These are phyloP conservation scores for Poeciliopsis prolifica DNA, from an alignment of 2,113 vertebrate genomes.

Conservation along the genomic window DNA sequence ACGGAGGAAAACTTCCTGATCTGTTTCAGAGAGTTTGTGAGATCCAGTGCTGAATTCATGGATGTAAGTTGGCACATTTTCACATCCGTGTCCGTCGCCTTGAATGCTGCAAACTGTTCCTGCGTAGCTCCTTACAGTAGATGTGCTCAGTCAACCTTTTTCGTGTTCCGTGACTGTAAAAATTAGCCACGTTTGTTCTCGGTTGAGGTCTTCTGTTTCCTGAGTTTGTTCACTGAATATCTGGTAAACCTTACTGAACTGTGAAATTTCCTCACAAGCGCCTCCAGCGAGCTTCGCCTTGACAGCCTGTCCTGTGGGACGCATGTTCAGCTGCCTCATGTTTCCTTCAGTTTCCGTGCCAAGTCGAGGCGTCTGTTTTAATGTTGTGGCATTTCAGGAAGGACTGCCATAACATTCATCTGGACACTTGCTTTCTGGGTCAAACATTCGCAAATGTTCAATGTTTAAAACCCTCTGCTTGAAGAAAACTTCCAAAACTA, in stretches of 20 bases:
- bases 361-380: slow-evolving; percentile 11
- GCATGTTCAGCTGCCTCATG: slow-evolving; percentile 8
- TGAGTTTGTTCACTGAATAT: slow-evolving; percentile 11
- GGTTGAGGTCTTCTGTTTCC: slow-evolving; percentile 7
- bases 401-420: slow-evolving; percentile 2
- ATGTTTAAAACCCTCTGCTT: neutral
- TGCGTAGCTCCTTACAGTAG: slow-evolving; percentile 1
- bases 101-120: neutral
- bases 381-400: slow-evolving; percentile 1
- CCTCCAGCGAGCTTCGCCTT: slow-evolving; percentile 18
- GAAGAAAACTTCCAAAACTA: no score
- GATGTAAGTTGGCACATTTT: slow-evolving; percentile 79
- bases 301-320: slow-evolving; percentile 24
- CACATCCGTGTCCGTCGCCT: neutral
- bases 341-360: slow-evolving; percentile 10
- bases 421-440: slow-evolving; percentile 5
- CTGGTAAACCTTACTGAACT: slow-evolving; percentile 31
- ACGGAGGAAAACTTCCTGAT: slow-evolving; percentile 97
- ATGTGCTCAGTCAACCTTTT: slow-evolving; percentile 17
- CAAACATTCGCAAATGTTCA: neutral
- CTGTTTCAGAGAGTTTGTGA: slow-evolving; percentile 93
- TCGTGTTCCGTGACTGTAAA: neutral
- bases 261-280: slow-evolving; percentile 19
- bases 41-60: slow-evolving; percentile 95
- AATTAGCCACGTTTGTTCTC: neutral